Conservation (phyloP, 2,113 vertebrate genomes). For the Guaruba guarouba region DNA sequence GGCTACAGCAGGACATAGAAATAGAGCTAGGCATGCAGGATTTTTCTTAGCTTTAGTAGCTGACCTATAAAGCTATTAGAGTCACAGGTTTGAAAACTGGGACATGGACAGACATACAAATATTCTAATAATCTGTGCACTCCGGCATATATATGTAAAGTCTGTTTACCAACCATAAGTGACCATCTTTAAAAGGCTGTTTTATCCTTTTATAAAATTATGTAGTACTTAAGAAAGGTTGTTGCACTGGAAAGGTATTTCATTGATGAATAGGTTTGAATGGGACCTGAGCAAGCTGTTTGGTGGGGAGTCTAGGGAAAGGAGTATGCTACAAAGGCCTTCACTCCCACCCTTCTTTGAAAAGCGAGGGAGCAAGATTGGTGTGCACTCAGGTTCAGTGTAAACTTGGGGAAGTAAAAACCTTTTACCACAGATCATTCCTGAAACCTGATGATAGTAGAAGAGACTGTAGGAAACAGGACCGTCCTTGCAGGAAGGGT, state of each 20-base stretch:
- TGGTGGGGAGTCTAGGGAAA: not conserved
- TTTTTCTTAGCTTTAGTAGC: constrained; percentile 10
- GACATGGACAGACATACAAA: not conserved
- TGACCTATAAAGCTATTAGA: constrained; percentile 7
- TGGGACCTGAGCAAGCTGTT: not conserved
- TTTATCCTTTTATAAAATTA: not conserved
- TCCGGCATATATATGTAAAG: not conserved
- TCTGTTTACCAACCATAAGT: not conserved
- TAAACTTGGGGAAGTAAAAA: not conserved
- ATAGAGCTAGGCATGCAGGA: not conserved
- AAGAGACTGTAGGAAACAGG: not conserved
- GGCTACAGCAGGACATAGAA: not conserved
- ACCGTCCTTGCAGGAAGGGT: not conserved
- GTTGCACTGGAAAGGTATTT: not conserved
- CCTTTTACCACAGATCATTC: rapidly evolving
- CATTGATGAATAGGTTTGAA: not conserved
- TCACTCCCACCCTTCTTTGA: not conserved
- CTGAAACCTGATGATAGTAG: not conserved
- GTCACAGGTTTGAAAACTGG: constrained; percentile 1
- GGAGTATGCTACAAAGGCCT: not conserved
- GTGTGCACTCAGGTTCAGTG: not conserved
- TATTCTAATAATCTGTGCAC: not conserved
- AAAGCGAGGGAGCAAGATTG: not conserved
- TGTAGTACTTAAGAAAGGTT: not conserved
- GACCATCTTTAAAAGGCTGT: not conserved